Base-by-base conservation (phyloP, 2,797 vertebrate species). In the Scolopax rusticola region DNA sequence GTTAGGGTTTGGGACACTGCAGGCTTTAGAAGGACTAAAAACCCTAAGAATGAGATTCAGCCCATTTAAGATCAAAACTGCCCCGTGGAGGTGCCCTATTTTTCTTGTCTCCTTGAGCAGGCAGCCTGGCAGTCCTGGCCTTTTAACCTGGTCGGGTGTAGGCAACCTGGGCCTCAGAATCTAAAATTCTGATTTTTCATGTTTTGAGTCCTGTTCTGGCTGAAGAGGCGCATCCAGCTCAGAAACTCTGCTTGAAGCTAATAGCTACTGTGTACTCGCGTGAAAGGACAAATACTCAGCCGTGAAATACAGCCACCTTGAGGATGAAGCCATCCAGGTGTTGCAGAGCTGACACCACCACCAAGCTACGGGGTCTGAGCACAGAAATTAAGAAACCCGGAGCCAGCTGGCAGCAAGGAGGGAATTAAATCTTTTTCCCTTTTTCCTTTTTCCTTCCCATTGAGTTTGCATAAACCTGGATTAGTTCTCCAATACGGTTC, bases 341-440 rank as follows among this genome's bases (percentile, higher is more conserved):
- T 73, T 43, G 30, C 70, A 15, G 7, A 78, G 47, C 33, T 80
- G 71, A 92, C 45, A 69, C 12, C 38, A 53, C 41, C 47, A 43
- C 41, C 2, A 2, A 27, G 40, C 45, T 33, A 28, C 0, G 1
- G 54, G 8, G 5, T 40, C 7, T 91, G 61, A 84, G 69, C 57
- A 65, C 33, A 88, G 67, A 57, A 92, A 71, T 84, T 69, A 78
- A 84, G 45, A 83, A 80, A 68, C 1, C 2, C 13, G 60, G 20
- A 93, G 33, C 79, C 84, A 93, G 23, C 67, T 89, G 53, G 75
- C 65, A 94, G 38, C 27, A 61, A 61, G 33, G 21, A 87, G 30
- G 11, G 30, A 17, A 54, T 79, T 71, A 65, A 74, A 24, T n/a
- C 1, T 15, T 12, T 14, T n/a, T 45, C 16, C 19, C 24, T 14